These are phyloP conservation scores for Copidosoma floridanum DNA, from an alignment of 1,140 invertebrate species.

Conservation along the genomic window DNA sequence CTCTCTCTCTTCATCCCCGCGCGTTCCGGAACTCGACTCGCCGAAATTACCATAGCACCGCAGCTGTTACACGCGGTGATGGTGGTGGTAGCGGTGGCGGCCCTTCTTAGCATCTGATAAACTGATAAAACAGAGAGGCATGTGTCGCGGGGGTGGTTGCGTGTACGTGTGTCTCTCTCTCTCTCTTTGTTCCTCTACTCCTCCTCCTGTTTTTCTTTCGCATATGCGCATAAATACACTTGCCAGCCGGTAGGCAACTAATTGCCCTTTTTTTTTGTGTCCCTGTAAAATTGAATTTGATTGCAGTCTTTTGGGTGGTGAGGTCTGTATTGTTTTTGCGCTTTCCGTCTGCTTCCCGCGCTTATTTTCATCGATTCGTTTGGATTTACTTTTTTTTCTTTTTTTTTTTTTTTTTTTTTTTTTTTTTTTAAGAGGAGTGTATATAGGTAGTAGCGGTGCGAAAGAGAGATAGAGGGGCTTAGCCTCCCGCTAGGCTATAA, in stretches of 20 bases:
- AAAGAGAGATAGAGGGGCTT: too few species aligned
- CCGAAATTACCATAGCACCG: constrained; percentile 52
- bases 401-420: too few species aligned
- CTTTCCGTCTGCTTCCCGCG: too few species aligned
- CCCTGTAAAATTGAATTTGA: constrained; percentile 25
- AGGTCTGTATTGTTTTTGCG: too few species aligned
- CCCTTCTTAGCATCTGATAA: constrained; percentile 50
- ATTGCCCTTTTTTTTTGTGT: too few species aligned
- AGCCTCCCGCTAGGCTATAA: constrained; percentile 30
- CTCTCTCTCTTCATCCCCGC: constrained; percentile 9
- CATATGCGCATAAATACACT: constrained; percentile 16
- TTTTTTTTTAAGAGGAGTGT: too few species aligned
- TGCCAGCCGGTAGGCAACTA: neutral
- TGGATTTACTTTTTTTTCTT: too few species aligned
- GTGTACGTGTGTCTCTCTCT: neutral
- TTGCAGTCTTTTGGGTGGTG: too few species aligned
- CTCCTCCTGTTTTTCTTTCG: constrained; percentile 11
- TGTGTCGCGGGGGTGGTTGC: constrained; percentile 12
- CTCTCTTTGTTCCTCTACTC: too few species aligned
- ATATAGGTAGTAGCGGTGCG: too few species aligned
- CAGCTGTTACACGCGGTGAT: constrained; percentile 43
- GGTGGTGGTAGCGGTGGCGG: neutral
- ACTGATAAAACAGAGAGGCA: constrained; percentile 45
- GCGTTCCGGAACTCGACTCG: neutral
- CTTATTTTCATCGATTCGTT: constrained; percentile 6